Conservation (phyloP, 1,140 invertebrate species). For the Eurytemora carolleeae region DNA sequence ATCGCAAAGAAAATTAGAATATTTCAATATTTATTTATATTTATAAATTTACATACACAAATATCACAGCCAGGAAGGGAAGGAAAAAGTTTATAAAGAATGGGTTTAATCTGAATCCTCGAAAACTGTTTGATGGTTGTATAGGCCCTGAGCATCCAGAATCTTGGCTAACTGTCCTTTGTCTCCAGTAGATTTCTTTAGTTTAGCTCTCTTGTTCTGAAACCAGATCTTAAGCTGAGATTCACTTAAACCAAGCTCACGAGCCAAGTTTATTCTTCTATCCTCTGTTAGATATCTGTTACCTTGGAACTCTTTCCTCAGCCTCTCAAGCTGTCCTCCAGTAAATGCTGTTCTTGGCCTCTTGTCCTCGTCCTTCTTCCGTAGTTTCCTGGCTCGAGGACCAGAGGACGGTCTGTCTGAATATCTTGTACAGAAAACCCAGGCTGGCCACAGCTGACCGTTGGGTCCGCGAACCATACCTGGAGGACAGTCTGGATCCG, state of each 20-base stretch:
- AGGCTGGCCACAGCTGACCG: too few species aligned
- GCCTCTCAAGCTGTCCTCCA: constrained; percentile 66
- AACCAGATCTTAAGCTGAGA: constrained; percentile 61
- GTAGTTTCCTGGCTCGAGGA: too few species aligned
- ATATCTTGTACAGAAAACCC: too few species aligned
- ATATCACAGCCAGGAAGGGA: too few species aligned
- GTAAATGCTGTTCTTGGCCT: constrained; percentile 91
- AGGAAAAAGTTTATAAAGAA: too few species aligned
- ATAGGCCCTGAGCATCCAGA: constrained; percentile 82
- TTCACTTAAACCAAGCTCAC: constrained; percentile 80
- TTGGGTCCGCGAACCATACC: neutral
- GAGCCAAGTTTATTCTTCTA: constrained; percentile 67
- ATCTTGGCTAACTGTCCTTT: constrained; percentile 47
- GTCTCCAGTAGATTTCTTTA: constrained; percentile 27
- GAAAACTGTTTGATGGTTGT: constrained; percentile 61
- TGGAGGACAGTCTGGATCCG: constrained; percentile 1
- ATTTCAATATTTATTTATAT: too few species aligned
- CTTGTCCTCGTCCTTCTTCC: constrained; percentile 77
- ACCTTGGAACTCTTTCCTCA: constrained; percentile 79
- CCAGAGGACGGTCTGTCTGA: neutral
- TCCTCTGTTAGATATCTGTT: constrained; percentile 76
- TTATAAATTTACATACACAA: too few species aligned
- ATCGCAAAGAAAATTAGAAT: too few species aligned
- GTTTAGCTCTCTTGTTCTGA: constrained; percentile 45
- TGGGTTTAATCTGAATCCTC: too few species aligned